Evolutionary conservation across 2,888 invertebrate genomes (phyloP).

Genomic region (Volucella zonaria): DNA sequence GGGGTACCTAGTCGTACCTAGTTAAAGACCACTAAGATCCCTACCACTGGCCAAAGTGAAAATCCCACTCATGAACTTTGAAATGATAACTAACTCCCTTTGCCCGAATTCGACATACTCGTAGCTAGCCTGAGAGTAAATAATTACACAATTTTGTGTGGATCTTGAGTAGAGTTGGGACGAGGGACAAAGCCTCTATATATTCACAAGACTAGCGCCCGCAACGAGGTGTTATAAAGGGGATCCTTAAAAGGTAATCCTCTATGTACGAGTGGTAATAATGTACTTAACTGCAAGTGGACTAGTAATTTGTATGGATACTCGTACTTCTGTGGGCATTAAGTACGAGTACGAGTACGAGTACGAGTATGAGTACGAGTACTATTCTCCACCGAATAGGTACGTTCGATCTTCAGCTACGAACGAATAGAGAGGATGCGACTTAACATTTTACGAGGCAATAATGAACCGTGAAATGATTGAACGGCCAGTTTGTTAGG

Average conservation of each 20-base stretch:
- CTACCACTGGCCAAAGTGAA: constrained; percentile 39
- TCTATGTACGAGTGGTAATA: constrained; percentile 34
- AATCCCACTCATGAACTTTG: constrained; percentile 64
- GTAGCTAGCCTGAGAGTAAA: constrained; percentile 63
- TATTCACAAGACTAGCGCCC: constrained; percentile 5
- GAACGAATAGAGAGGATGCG: neutral
- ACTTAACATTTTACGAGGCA: constrained; percentile 29
- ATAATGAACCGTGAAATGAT: constrained; percentile 18
- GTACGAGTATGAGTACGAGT: too few relatives aligned
- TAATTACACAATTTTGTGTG: constrained; percentile 69
- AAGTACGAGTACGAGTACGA: constrained; percentile 4
- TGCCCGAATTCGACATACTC: constrained; percentile 17
- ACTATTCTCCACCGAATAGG: too few relatives aligned
- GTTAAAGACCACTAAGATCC: constrained; percentile 22
- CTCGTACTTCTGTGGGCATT: neutral
- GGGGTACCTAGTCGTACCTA: neutral
- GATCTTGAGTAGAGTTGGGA: neutral
- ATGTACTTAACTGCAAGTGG: constrained; percentile 52
- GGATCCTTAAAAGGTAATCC: constrained; percentile 47
- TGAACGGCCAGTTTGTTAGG: constrained; percentile 8
- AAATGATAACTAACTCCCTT: constrained; percentile 60
- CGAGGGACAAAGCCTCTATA: too few relatives aligned
- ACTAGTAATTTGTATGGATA: constrained; percentile 50
- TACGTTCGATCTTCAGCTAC: too few relatives aligned
- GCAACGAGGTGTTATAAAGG: constrained; percentile 55